phyloP scores from a whole-genome alignment of 2,797 vertebrate species.

The Dendrocincla fuliginosa region DNA sequence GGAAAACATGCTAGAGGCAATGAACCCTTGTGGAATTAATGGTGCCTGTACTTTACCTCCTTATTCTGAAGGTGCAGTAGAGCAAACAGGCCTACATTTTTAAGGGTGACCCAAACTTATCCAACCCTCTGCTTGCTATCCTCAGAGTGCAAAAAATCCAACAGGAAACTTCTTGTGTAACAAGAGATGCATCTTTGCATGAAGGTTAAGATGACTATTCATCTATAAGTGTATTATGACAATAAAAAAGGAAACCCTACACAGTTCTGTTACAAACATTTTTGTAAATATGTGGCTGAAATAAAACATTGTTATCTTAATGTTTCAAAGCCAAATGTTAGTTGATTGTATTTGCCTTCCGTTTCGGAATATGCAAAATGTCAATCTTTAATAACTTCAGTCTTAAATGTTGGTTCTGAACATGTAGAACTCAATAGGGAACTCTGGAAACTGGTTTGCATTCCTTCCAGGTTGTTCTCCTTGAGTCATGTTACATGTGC shows the following conservation, averaged over 20 bases:
- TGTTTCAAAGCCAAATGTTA: conserved; percentile 73
- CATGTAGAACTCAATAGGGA: background rate
- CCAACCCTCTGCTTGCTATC: conserved; percentile 8
- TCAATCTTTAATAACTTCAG: conserved; percentile 35
- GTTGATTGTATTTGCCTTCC: conserved; percentile 62
- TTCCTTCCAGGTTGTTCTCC: conserved; percentile 20
- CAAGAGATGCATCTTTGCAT: conserved; percentile 55
- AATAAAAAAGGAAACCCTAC: conserved; percentile 43
- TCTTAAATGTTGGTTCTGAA: conserved; percentile 38
- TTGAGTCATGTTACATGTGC: background rate
- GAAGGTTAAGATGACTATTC: conserved; percentile 67
- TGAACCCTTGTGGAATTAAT: conserved; percentile 51
- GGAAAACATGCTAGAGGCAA: conserved; percentile 29
- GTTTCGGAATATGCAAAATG: conserved; percentile 43
- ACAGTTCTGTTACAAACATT: conserved; percentile 67
- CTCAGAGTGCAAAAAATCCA: background rate
- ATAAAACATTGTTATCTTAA: conserved; percentile 69
- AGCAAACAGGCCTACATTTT: conserved; percentile 51
- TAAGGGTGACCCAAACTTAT: conserved; percentile 48
- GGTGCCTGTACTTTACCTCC: conserved; percentile 63
- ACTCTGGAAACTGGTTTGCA: conserved; percentile 4
- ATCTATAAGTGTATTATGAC: conserved; percentile 61
- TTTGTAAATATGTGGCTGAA: conserved; percentile 80
- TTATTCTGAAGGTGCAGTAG: conserved; percentile 64
- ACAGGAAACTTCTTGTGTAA: conserved; percentile 44